Percentiles rank a stretch among this genome's conserved stretches.
phyloP scores from a whole-genome alignment of 2,113 vertebrate species.

The Centropus unirufus region DNA sequence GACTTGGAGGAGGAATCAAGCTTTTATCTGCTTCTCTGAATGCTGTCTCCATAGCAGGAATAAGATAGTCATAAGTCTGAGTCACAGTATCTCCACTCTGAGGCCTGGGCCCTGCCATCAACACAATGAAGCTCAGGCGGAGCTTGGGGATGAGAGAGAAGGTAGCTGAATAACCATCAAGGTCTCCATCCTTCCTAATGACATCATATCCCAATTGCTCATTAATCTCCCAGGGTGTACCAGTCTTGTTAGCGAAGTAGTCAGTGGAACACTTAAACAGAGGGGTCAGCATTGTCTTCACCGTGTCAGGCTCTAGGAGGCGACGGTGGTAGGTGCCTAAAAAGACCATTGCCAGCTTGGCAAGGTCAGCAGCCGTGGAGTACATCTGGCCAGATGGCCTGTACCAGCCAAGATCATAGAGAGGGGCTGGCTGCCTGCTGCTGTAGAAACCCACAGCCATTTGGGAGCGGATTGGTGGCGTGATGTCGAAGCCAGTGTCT shows the following conservation, averaged over 20 bases:
- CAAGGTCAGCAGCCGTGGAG: constrained; percentile 88
- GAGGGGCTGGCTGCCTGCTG: constrained; percentile 79
- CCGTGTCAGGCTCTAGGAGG: constrained; percentile 80
- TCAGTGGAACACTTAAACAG: constrained; percentile 81
- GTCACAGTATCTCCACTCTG: constrained; percentile 78
- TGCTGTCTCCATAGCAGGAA: constrained; percentile 84
- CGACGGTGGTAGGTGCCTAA: constrained; percentile 76
- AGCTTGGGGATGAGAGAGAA: constrained; percentile 88
- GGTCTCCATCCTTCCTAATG: constrained; percentile 88
- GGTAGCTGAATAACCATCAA: constrained; percentile 88
- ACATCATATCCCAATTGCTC: constrained; percentile 85
- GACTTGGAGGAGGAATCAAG: constrained; percentile 79
- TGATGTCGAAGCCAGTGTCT: constrained; percentile 88
- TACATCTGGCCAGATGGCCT: constrained; percentile 93
- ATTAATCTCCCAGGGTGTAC: constrained; percentile 92
- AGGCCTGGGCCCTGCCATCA: constrained; percentile 88
- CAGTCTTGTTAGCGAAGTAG: constrained; percentile 89
- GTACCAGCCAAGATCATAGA: constrained; percentile 93
- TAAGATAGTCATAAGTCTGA: constrained; percentile 79
- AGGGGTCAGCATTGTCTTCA: constrained; percentile 86
- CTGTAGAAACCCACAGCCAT: constrained; percentile 88
- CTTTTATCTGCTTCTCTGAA: constrained; percentile 80
- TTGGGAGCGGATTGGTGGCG: constrained; percentile 66
- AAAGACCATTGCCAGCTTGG: constrained; percentile 86
- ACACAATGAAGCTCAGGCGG: constrained; percentile 84